These are phyloP conservation scores for Wasmannia auropunctata DNA, from an alignment of 1,140 invertebrate genomes.

Conservation along the genomic window DNA sequence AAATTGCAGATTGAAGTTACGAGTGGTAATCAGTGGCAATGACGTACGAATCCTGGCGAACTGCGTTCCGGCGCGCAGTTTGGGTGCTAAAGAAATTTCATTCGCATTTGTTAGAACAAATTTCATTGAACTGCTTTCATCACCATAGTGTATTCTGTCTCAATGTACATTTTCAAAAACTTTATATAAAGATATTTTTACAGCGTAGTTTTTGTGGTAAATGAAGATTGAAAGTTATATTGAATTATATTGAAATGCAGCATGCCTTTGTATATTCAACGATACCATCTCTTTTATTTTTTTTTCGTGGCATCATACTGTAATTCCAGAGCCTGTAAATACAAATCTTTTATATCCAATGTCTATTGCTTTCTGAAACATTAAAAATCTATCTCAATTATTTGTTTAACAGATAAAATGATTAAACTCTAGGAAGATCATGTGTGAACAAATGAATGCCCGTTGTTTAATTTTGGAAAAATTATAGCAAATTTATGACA, in stretches of 20 bases:
- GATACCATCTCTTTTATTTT: neutral
- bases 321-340: conserved; percentile 27
- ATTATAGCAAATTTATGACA: neutral
- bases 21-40: too few species aligned
- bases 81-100: conserved; percentile 25
- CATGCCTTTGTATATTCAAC: conserved; percentile 6
- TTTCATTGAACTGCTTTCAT: conserved; percentile 62
- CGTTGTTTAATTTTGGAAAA: neutral
- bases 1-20: conserved; percentile 67
- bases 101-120: conserved; percentile 61
- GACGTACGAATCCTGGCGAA: neutral
- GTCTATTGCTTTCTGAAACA: conserved; percentile 8
- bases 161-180: conserved; percentile 60
- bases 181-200: conserved; percentile 73
- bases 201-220: conserved; percentile 38
- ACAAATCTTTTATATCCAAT: conserved; percentile 40
- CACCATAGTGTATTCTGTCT: conserved; percentile 64
- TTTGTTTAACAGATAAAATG: neutral
- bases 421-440: neutral
- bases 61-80: neutral
- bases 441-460: neutral
- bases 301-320: conserved; percentile 10
- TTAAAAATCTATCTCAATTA: neutral
- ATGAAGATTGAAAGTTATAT: conserved; percentile 26
- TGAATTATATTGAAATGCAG: neutral